Base-by-base conservation (phyloP, 1,140 invertebrate species). In the Microplitis demolitor region DNA sequence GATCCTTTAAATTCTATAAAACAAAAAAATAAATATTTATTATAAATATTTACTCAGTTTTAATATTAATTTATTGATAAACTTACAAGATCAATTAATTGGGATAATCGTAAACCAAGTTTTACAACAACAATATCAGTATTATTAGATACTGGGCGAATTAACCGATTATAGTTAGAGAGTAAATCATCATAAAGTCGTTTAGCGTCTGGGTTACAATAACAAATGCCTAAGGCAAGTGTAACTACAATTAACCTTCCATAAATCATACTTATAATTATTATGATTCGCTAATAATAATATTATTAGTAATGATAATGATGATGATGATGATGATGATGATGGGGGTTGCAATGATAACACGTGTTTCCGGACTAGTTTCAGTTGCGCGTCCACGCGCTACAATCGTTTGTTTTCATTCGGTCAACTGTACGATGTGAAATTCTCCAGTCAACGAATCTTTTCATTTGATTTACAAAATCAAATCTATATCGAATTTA, bases 91-190 rank as follows among this genome's bases (percentile, higher is more conserved):
- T 98, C 97, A 82, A 98, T 98, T 71, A 99, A 92, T 85, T 99
- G 97, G 0, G 96, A 97, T 62, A 99, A 88, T 60, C 96, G 88
- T 31, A 99, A 89, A 16, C 97, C 97, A 37, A 99, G 88, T 84
- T 97, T 96, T 54, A 98, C 96, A 31, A 96, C 89, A 9, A 98
- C 92, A n/a, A 94, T 96, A 82, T 98, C 95, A 4, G 93, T 96
- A 83, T 97, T 97, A 84, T 97, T 96, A 76, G 92, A 92, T 4
- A 98, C 96, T 0, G 97, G 97, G 78, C 97, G 89, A 71, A 98
- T 97, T 39, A 98, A 90, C 75, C 97, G 92, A 88, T 99, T 99
- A 85, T 99, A 99, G 87, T 96, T 97, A 78, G 95, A 96, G 69
- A 99, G 89, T 56, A 99, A 89, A 88, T 99, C 97, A 81, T 98